A percentile compares a stretch with the other conserved stretches of the same genome.
Conservation (phyloP, 2,888 invertebrate genomes). For the Hanleya hanleyi region DNA sequence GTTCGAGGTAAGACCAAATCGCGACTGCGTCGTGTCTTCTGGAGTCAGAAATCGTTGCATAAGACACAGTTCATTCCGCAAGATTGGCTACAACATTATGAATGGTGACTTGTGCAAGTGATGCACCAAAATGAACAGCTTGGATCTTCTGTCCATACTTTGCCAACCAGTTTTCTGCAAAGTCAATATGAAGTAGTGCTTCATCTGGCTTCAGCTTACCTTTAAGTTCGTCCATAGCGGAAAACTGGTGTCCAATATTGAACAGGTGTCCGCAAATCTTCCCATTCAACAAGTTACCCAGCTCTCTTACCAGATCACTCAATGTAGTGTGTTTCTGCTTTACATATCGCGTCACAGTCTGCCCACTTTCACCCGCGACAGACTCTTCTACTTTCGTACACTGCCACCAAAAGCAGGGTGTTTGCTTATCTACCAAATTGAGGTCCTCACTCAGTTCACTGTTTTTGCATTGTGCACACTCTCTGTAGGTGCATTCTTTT, state of each 20-base stretch:
- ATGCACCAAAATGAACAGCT: slow-evolving; percentile 58
- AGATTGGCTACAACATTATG: slow-evolving; percentile 69
- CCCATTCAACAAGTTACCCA: slow-evolving; percentile 12
- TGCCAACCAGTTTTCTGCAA: slow-evolving; percentile 69
- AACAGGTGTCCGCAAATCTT: slow-evolving; percentile 29
- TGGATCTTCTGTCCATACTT: slow-evolving; percentile 69
- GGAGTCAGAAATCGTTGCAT: slow-evolving; percentile 62
- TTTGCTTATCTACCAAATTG: not conserved
- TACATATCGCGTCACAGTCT: slow-evolving; percentile 3
- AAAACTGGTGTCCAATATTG: slow-evolving; percentile 37
- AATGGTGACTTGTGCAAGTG: slow-evolving; percentile 60
- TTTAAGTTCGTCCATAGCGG: slow-evolving; percentile 31
- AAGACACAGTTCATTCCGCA: slow-evolving; percentile 12
- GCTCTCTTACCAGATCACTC: not conserved
- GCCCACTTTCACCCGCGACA: not conserved
- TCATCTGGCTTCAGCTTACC: slow-evolving; percentile 39
- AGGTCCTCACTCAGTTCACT: not conserved
- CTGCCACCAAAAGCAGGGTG: not conserved
- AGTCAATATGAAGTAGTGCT: slow-evolving; percentile 60
- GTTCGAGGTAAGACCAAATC: slow-evolving; percentile 70
- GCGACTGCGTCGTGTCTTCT: slow-evolving; percentile 63
- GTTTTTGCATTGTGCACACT: slow-evolving; percentile 17
- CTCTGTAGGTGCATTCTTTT: slow-evolving; percentile 28
- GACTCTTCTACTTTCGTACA: not conserved
- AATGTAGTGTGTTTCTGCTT: slow-evolving; percentile 15